Base-by-base conservation (phyloP, 2,797 vertebrate species). In the Eulemur coronatus region DNA sequence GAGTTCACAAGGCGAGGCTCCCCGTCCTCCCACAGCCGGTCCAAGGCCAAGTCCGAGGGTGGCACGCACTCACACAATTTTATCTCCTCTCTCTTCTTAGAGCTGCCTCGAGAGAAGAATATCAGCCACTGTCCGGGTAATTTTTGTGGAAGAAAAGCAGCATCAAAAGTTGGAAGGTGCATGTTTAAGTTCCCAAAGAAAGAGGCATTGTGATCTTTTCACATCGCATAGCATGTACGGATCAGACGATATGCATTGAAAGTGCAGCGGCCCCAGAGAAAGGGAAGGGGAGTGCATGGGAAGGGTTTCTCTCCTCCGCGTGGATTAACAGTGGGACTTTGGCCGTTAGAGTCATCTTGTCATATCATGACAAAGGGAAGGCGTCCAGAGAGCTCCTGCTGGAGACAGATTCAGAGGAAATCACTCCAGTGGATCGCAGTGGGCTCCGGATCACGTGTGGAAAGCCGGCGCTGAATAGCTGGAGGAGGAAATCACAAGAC, bases 121-220 rank as follows among this genome's bases (percentile, higher is more conserved):
- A 86, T 91, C 59, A 96, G 50, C 89, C 38, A 46, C 63, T 84
- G 55, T 28, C 33, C 20, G 11, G 73, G 78, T 78, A 81, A 84
- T 85, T 76, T 91, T 91, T 86, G 43, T 33, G 4, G 5, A 81
- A 87, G 48, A 67, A 88, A 95, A 85, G 18, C 38, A 82, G 43
- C 63, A 63, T 76, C 43, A 59, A 50, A 82, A 84, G 59, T 14
- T 17, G 17, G 43, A 88, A 95, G 50, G 41, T 43, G 2, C 69
- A 85, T 88, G n/a, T 52, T 92, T 96, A 79, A 90, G 52, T 95
- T 95, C 91, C 84, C 67, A 80, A 84, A 93, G 80, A 81, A 94
- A 97, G 43, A 61, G 26, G n/a, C 67, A 30, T 82, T 73, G 18
- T 89, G 65, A 52, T 97, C 46, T 69, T 59, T 80, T 95, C 61